These are phyloP conservation scores for Volucella bombylans DNA, from an alignment of 2,888 invertebrate species.

Conservation along the genomic window DNA sequence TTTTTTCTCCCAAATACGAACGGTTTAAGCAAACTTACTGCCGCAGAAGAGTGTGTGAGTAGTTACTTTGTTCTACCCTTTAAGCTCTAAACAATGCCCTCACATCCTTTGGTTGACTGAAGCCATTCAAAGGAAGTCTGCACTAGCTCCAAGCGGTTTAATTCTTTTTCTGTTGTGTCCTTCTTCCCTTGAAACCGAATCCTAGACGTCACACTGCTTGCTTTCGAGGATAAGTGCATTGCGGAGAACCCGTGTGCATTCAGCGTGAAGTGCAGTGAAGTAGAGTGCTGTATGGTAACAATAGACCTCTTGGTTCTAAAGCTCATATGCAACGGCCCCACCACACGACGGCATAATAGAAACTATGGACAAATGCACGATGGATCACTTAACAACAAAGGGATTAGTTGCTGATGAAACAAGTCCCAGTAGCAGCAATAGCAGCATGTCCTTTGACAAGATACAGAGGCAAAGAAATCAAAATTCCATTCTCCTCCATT, in stretches of 20 bases:
- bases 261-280: slow-evolving; percentile 23
- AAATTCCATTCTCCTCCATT: neutral
- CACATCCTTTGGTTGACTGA: slow-evolving; percentile 16
- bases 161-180: slow-evolving; percentile 26
- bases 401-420: slow-evolving; percentile 38
- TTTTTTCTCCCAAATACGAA: too few species aligned
- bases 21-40: too few species aligned
- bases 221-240: slow-evolving; percentile 57
- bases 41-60: too few species aligned
- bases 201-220: slow-evolving; percentile 51
- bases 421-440: neutral
- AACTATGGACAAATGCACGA: slow-evolving; percentile 58
- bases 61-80: slow-evolving; percentile 11
- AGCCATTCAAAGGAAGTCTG: slow-evolving; percentile 42
- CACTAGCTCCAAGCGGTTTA: slow-evolving; percentile 24
- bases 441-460: slow-evolving; percentile 24
- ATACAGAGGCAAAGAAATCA: neutral
- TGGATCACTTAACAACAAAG: slow-evolving; percentile 62
- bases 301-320: slow-evolving; percentile 15
- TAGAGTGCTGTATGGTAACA: slow-evolving; percentile 36
- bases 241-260: slow-evolving; percentile 51
- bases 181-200: slow-evolving; percentile 46
- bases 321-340: neutral
- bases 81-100: slow-evolving; percentile 31
- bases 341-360: slow-evolving; percentile 31